Conservation (phyloP, 2,797 vertebrate species). For the Trachops cirrhosus region DNA sequence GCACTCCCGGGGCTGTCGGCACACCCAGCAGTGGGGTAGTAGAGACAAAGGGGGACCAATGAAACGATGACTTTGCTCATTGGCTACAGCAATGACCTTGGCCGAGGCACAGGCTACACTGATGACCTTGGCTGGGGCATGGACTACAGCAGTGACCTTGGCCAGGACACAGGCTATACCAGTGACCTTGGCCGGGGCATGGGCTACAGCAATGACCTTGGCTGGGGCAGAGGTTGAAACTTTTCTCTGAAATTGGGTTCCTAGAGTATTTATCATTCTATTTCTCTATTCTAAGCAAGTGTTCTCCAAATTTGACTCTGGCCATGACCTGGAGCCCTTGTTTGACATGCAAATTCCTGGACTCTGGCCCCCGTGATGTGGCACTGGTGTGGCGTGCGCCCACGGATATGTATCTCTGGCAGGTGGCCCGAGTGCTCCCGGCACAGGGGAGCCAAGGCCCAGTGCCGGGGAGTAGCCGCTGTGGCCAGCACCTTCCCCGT, state of each 20-base stretch:
- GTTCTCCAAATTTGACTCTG: background rate
- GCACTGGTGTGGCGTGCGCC: fast-evolving
- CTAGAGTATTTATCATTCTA: background rate
- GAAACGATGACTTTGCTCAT: background rate
- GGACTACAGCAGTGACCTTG: background rate
- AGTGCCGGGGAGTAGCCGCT: fast-evolving
- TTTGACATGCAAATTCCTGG: background rate
- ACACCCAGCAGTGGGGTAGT: background rate
- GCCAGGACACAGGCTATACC: no score
- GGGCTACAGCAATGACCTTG: background rate
- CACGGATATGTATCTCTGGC: background rate
- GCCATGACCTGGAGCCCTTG: no score
- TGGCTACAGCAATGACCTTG: background rate
- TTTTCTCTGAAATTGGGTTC: background rate
- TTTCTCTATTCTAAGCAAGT: background rate
- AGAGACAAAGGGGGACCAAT: background rate
- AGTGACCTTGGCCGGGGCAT: background rate
- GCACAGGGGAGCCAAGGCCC: background rate
- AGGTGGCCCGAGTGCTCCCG: background rate
- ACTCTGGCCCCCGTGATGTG: background rate
- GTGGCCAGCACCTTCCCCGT: fast-evolving
- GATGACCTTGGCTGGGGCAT: background rate
- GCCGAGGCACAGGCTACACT: no score
- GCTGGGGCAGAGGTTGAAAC: background rate
- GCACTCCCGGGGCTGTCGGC: fast-evolving